Base-by-base conservation (phyloP, 2,888 invertebrate genomes). In the Saturnia japonica region DNA sequence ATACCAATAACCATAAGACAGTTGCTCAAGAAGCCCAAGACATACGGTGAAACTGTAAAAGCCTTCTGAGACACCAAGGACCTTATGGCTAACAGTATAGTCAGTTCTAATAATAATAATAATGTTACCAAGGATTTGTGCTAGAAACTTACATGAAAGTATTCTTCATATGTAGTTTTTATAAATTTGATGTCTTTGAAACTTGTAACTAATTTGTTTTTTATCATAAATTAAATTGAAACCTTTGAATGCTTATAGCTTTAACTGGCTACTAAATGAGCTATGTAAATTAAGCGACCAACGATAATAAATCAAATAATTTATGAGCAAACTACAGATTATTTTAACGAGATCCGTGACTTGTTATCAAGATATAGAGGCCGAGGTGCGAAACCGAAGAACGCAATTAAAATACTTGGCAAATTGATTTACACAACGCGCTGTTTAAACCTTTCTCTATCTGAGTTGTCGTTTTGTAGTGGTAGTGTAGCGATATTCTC, bases 301-400 rank as follows among this genome's bases (percentile, higher is more conserved):
- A 68, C 60, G 71, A 73, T 76, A 79, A 75, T 81, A 82, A 82
- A 78, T 84, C 79, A 82, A 77, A 79, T 79, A 82, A 82, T 85
- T 86, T 87, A 88, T 79, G 74, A 80, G 74, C 64, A 74, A 75
- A 81, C 79, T 76, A 81, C 77, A 80, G 77, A 80, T 83, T 85
- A 86, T 83, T 85, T 87, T 67, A 86, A 87, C 81, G 75, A 73
- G 75, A 71, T 71, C 70, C 76, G 79, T 79, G 82, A 80, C 83
- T 81, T 74, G 80, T 79, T 87, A 85, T 84, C 86, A 81, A 81
- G 85, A 82, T 83, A 77, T 76, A 71, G 74, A 73, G 70, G 75
- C 77, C 28, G 28, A 86, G 83, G 87, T 86, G 86, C 82, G 84
- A 86, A 88, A 82, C 78, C 80, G 76, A 81, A 85, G 78, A 80